Evolutionary conservation across 2,113 vertebrate genomes (phyloP).

Genomic region (Anser brachyrhynchus): DNA sequence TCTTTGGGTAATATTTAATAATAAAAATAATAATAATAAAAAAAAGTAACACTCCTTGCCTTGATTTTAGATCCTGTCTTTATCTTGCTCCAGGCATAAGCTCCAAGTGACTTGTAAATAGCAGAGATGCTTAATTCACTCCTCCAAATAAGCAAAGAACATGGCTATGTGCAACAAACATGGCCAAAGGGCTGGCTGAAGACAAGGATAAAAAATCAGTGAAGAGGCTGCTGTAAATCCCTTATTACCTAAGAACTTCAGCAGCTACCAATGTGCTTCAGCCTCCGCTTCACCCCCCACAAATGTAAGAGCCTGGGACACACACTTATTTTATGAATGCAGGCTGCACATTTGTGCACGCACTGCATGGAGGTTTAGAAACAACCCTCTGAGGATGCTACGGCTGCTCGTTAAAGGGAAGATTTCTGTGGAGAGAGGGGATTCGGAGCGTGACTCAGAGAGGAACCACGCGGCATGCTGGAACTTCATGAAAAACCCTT

Average conservation of each 20-base stretch:
- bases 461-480: neutral
- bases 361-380: neutral
- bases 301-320: neutral
- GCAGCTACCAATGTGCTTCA: neutral
- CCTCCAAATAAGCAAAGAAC: neutral
- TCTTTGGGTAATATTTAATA: neutral
- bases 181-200: neutral
- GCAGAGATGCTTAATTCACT: neutral
- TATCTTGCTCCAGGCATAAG: neutral
- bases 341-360: neutral
- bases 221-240: neutral
- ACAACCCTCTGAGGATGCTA: neutral
- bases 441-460: neutral
- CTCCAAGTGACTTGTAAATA: neutral
- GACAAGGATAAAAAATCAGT: neutral
- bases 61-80: neutral
- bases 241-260: neutral
- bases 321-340: neutral
- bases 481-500: neutral
- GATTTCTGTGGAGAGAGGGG: slow-evolving; percentile 17
- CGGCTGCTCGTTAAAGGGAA: neutral
- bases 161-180: neutral
- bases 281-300: neutral
- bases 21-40: neutral
- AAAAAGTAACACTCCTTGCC: neutral